phyloP scores from a whole-genome alignment of 2,113 vertebrate species.

The Lamprotornis superbus region DNA sequence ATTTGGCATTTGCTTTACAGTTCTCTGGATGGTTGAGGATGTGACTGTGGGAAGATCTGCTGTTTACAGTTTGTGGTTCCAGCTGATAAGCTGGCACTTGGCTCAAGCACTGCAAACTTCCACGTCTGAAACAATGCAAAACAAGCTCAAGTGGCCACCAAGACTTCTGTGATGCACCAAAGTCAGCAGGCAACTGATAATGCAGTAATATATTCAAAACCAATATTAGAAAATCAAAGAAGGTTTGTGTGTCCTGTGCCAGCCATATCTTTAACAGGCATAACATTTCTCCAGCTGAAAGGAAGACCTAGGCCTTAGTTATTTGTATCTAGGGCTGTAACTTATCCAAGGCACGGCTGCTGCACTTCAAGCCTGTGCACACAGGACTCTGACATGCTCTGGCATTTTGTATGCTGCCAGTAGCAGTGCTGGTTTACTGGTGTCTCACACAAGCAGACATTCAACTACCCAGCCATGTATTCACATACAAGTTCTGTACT shows the following conservation, averaged over 20 bases:
- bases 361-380: not conserved
- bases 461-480: fast-evolving
- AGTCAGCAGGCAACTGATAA: not conserved
- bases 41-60: not conserved
- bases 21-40: not conserved
- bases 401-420: fast-evolving
- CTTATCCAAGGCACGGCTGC: not conserved
- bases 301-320: not conserved
- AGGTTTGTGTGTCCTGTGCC: not conserved
- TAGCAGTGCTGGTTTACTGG: not conserved
- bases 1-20: not conserved
- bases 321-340: fast-evolving
- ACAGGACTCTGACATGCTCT: not conserved
- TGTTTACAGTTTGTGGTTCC: not conserved
- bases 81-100: not conserved
- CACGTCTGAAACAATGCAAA: not conserved
- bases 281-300: not conserved
- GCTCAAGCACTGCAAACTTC: not conserved
- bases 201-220: not conserved
- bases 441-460: not conserved
- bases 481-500: fast-evolving
- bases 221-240: not conserved
- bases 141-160: not conserved
- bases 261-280: not conserved
- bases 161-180: not conserved